These are phyloP conservation scores for Numida meleagris DNA, from an alignment of 2,113 vertebrate species.

Conservation along the genomic window DNA sequence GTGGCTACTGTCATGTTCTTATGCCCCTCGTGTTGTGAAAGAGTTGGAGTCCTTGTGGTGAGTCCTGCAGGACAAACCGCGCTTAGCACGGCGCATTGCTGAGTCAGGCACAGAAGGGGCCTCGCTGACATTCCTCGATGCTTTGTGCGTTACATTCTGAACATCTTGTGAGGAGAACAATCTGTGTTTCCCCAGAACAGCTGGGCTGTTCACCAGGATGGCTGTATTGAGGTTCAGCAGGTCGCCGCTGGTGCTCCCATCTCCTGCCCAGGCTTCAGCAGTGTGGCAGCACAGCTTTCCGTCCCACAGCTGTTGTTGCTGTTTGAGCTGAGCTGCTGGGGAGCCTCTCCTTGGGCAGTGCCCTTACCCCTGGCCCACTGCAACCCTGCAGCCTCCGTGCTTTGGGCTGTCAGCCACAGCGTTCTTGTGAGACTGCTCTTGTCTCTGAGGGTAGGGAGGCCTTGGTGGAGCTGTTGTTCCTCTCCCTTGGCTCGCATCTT, in stretches of 20 bases:
- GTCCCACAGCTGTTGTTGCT: neutral
- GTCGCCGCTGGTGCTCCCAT: neutral
- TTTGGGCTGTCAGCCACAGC: rapidly evolving
- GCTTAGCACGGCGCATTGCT: slow-evolving; percentile 3
- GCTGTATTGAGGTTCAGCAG: neutral
- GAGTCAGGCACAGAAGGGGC: slow-evolving; percentile 34
- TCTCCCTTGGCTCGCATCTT: neutral
- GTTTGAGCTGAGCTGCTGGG: neutral
- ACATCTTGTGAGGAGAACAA: neutral
- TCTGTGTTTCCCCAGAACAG: neutral
- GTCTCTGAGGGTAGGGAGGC: neutral
- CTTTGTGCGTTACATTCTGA: neutral
- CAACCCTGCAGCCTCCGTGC: rapidly evolving
- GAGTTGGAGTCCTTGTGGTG: slow-evolving; percentile 45
- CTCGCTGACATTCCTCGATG: neutral
- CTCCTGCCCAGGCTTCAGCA: neutral
- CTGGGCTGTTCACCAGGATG: neutral
- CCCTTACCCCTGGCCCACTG: neutral
- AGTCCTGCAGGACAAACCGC: neutral
- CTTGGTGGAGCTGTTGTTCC: neutral
- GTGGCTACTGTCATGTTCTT: slow-evolving; percentile 23
- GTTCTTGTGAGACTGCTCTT: neutral
- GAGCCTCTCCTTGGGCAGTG: neutral
- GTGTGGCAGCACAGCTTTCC: neutral
- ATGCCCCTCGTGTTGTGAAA: slow-evolving; percentile 8